Conservation (phyloP, 2,797 vertebrate species). For the Sebastes dallii region DNA sequence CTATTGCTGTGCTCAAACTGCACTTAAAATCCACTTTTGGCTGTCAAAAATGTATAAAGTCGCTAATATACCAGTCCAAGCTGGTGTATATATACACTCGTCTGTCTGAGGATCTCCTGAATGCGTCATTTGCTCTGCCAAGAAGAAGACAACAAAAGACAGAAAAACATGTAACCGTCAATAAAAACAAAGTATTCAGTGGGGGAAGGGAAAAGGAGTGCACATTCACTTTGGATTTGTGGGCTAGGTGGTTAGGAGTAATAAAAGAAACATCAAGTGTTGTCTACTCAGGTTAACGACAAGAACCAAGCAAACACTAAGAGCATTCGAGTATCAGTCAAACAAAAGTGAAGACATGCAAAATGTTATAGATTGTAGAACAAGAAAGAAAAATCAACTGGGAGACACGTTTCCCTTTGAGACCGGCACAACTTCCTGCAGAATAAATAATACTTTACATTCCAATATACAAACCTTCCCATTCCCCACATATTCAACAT, state of each 20-base stretch:
- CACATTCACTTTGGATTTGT: conserved; percentile 62
- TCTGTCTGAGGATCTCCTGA: conserved; percentile 10
- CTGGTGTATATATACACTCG: not conserved
- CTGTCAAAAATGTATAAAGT: not conserved
- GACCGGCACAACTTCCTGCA: conserved; percentile 78
- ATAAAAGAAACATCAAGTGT: conserved; percentile 68
- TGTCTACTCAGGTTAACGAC: conserved; percentile 70
- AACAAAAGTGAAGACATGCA: conserved; percentile 85
- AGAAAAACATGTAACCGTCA: conserved; percentile 18
- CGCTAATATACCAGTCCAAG: not conserved
- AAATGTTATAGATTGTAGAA: conserved; percentile 76
- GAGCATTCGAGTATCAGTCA: conserved; percentile 81
- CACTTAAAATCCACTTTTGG: not conserved
- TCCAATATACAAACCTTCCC: conserved; percentile 74
- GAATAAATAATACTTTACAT: conserved; percentile 86
- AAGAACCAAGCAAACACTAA: conserved; percentile 83
- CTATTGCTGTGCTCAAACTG: not conserved
- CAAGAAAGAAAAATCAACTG: conserved; percentile 64
- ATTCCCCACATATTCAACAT: conserved; percentile 54
- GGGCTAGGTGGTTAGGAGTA: conserved; percentile 44
- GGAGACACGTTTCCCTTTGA: conserved; percentile 67
- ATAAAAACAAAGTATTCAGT: conserved; percentile 28
- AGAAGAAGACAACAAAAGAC: conserved; percentile 42
- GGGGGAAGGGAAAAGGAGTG: conserved; percentile 8
- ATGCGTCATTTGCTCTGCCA: conserved; percentile 21